Base-by-base conservation (phyloP, 2,797 vertebrate genomes). In the Acanthiza pusilla region DNA sequence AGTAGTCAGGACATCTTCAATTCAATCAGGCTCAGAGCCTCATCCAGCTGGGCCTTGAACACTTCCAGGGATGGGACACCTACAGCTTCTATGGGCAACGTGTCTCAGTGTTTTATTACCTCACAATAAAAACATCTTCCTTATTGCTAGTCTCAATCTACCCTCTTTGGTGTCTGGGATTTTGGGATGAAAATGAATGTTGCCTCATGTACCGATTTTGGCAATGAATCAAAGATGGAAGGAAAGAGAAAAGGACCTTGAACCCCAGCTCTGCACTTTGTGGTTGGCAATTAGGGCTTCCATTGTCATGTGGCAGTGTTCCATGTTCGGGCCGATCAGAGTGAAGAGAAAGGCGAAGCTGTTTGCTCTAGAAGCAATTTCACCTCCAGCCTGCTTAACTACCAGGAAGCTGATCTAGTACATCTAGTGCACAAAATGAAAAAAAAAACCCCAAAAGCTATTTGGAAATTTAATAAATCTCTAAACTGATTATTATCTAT, bases 51-150 rank as follows among this genome's bases (percentile, higher is more conserved):
- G 22, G 34, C 32, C 48, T 32, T 82, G 19, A 57, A 43, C 14
- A 29, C 6, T 55, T 30, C 9, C 16, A 21, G 0, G 2, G 27
- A 21, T 48, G 9, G 26, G 42, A 36, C 11, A 36, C 17, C 11
- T 10, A 48, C 42, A 70, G 8, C 13, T 62, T 68, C 42, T 55
- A 55, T 6, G 11, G 16, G 23, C 23, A 43, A n/a, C 0, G 0
- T 29, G 8, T 55, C 9, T 18, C 19, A 25, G 9, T 25, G 9
- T 36, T 48, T 38, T n/a, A n/a, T 12, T 17, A 53, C 7, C 14
- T 54, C 25, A 40, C 34, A 10, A 40, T 9, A 45, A 66, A 80
- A 55, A 13, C 5, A 13, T 40, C n/a, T 54, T 62, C 25, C 17
- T 7, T 22, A 22, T 19, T 55, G 11, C 14, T 71, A 34, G 3